Evolutionary conservation across 2,797 vertebrate species (phyloP).

Genomic region (Coregonus ussuriensis): DNA sequence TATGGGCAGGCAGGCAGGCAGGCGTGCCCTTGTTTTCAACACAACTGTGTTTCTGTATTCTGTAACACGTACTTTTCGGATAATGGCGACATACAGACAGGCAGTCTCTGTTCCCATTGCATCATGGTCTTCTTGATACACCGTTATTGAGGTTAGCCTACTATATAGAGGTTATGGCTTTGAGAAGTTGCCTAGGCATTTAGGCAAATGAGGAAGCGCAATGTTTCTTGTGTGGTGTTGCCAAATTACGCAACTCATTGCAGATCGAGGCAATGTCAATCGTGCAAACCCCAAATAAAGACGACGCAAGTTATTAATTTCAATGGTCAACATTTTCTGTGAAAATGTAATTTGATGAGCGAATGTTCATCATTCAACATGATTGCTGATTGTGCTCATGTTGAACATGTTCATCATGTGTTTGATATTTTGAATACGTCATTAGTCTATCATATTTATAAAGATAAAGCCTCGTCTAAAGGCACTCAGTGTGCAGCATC

Average conservation of each 20-base stretch:
- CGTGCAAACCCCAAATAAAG: not conserved
- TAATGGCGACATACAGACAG: not conserved
- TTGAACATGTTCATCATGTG: not conserved
- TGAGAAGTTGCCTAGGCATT: not conserved
- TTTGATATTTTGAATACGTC: not conserved
- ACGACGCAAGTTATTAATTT: not conserved
- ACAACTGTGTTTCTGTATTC: not conserved
- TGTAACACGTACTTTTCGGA: not conserved
- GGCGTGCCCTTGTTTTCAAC: constrained; percentile 2
- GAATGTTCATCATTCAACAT: not conserved
- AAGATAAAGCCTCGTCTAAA: not conserved
- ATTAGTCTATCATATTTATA: not conserved
- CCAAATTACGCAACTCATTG: not conserved
- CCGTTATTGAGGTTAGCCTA: not conserved
- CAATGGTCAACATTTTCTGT: not conserved
- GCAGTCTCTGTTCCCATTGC: not conserved
- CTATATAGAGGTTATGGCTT: not conserved
- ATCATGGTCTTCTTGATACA: not conserved
- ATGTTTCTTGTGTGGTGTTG: not conserved
- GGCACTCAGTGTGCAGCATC: not conserved
- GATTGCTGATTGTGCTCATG: not conserved
- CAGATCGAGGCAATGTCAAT: not conserved
- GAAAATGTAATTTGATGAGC: not conserved
- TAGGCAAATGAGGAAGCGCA: not conserved
- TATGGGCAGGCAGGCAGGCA: not conserved